Base-by-base conservation (phyloP, 2,797 vertebrate genomes). In the Hybognathus amarus region DNA sequence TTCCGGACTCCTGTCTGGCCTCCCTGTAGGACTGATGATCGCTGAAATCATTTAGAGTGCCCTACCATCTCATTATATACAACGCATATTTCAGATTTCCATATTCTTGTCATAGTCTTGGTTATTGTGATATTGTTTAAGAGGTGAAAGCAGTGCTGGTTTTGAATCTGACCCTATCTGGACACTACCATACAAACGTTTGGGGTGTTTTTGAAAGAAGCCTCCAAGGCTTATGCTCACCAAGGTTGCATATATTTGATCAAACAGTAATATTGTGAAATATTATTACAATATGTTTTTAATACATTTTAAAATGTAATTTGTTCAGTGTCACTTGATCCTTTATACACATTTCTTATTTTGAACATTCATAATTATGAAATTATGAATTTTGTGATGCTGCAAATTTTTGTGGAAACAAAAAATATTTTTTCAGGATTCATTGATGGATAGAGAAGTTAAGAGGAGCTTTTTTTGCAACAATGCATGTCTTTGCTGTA, bases 1-100 rank as follows among this genome's bases (percentile, higher is more conserved):
- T 80, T 83, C 88, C 77, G 76, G 47, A 27, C 18, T 47, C 47
- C 30, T 63, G 71, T 38, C 67, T 22, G 20, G 45, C 50, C 52
- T 76, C 47, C 5, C 63, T 69, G 18, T 38, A 2, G 2, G 7
- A 7, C 33, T 54, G 27, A n/a, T 18, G 67, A 27, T 24, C 20
- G 1, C 42, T 52, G 45, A 68, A 24, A 54, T 66, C 11, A 78
- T 42, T 78, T 63, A 27, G 38, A 64, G 76, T 64, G 38, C 56
- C 56, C 59, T 22, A 4, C 2, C 74, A 77, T 64, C 59, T 64
- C 38, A 12, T n/a, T 76, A 42, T 17, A 17, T 69, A 22, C 2
- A 36, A 5, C 1, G 12, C n/a, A 24, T 45, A 68, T 69, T 69
- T 69, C 13, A 47, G 15, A 45, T 47, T 68, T 13, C 40, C 6